Evolutionary conservation across 2,113 vertebrate genomes (phyloP), one percentile per base, ranked within the genome.

Genomic region (Crotophaga sulcirostris): DNA sequence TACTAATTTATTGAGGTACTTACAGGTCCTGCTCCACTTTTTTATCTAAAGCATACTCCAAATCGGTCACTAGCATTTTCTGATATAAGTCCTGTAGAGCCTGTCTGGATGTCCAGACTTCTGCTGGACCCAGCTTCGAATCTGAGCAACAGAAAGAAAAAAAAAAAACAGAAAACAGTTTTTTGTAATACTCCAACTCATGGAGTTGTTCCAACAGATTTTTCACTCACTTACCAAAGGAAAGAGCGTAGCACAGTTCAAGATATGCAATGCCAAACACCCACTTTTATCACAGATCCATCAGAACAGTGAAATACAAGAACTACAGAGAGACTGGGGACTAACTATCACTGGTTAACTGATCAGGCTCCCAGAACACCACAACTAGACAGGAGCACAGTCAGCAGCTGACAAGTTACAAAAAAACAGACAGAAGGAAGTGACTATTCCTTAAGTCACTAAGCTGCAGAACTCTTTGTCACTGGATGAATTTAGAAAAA

Each of bases 11-110:
- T 16, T 64, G 58, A 81, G 80, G 91, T 97, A 97, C 99, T 99
- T 98, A 99, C 99, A 99, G 99, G 97, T 99, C 99, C 90, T 99
- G 99, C 97, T 99, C 99, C 97, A 99, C 99, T 97, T 99, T 99
- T 98, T 99, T 99, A 98, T 99, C 99, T 98, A 99, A 97, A 96
- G 99, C 99, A 33, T 99, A 99, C 96, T 99, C 99, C 98, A 99
- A 98, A 97, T 99, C 99, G 3, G 99, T 99, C 89, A 99, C 99
- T 94, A 99, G 98, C 99, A 99, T 99, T 97, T 99, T 99, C 98
- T 99, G 99, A 98, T 99, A 99, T 83, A 99, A 98, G 96, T 99
- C 99, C 98, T 99, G 99, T 91, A 99, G 98, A 91, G 99, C 99
- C 96, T 99, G 99, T 67, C 99, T 98, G 79, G 99, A 99, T 8